Conservation (phyloP, 2,888 invertebrate species). For the Hirtodrosophila confusa region DNA sequence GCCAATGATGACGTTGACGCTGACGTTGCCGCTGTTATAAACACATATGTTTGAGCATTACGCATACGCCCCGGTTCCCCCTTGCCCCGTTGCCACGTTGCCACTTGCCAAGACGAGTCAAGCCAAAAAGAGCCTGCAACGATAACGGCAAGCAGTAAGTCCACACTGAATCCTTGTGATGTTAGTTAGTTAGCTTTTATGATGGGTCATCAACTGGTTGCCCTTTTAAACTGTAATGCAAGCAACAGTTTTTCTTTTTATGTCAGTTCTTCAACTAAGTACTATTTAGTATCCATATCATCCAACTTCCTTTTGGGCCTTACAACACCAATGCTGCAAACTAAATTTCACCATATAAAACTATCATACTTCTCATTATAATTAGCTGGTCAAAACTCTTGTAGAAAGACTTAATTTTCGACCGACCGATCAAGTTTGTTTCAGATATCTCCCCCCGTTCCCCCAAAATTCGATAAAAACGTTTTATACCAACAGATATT, state of each 20-base stretch:
- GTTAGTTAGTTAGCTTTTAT: constrained; percentile 31
- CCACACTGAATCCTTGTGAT: constrained; percentile 8
- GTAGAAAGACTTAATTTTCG: no score
- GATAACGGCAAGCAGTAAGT: constrained; percentile 11
- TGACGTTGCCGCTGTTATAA: constrained; percentile 37
- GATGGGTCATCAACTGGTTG: constrained; percentile 19
- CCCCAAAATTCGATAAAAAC: no score
- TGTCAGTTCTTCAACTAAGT: background rate
- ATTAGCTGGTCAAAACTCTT: no score
- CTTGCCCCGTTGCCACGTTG: background rate
- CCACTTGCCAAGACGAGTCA: background rate
- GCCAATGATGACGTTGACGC: constrained; percentile 40
- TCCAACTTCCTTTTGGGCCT: no score
- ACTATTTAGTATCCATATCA: no score
- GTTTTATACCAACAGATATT: no score
- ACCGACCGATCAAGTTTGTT: no score
- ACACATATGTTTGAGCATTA: constrained; percentile 51
- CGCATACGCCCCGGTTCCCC: constrained; percentile 48
- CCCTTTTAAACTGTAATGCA: constrained; percentile 26
- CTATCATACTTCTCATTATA: no score
- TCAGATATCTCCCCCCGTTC: no score
- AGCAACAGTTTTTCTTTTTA: constrained; percentile 1
- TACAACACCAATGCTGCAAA: no score
- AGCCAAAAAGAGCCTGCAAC: constrained; percentile 11
- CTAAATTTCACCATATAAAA: no score